phyloP scores from a whole-genome alignment of 2,113 vertebrate genomes.

The Cacatua alba region DNA sequence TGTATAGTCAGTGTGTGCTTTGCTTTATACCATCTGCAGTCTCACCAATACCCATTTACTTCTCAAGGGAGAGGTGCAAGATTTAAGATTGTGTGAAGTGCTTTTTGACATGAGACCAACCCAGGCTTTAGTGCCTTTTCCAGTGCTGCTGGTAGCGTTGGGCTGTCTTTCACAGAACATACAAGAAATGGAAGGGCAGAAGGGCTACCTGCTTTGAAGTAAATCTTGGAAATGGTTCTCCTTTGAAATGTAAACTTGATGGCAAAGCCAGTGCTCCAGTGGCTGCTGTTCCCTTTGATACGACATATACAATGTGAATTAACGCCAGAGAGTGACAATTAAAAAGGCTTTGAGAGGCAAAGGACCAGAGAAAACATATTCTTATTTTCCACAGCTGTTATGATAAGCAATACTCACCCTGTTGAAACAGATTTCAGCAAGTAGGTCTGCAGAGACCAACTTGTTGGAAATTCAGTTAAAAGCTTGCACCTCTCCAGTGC shows the following conservation, averaged over 20 bases:
- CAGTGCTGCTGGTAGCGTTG: neutral
- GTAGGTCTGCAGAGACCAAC: neutral
- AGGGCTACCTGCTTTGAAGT: neutral
- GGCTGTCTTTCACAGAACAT: neutral
- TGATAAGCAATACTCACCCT: neutral
- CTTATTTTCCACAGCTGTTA: neutral
- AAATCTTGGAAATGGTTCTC: neutral
- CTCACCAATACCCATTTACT: neutral
- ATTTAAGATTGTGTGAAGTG: neutral
- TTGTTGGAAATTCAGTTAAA: neutral
- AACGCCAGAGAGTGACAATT: neutral
- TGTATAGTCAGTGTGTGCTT: neutral
- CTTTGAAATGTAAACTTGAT: slow-evolving; percentile 18
- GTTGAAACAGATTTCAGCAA: neutral
- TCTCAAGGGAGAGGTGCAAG: neutral
- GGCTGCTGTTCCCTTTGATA: neutral
- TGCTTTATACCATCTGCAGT: neutral
- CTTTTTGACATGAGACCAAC: neutral
- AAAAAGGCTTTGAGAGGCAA: neutral
- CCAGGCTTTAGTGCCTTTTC: neutral
- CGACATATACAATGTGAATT: neutral
- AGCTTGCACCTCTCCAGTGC: neutral
- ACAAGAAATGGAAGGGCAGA: neutral
- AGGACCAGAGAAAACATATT: neutral
- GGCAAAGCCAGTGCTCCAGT: neutral